These are phyloP conservation scores for Xiphophorus couchianus DNA, from an alignment of 2,113 vertebrate species.

Conservation along the genomic window DNA sequence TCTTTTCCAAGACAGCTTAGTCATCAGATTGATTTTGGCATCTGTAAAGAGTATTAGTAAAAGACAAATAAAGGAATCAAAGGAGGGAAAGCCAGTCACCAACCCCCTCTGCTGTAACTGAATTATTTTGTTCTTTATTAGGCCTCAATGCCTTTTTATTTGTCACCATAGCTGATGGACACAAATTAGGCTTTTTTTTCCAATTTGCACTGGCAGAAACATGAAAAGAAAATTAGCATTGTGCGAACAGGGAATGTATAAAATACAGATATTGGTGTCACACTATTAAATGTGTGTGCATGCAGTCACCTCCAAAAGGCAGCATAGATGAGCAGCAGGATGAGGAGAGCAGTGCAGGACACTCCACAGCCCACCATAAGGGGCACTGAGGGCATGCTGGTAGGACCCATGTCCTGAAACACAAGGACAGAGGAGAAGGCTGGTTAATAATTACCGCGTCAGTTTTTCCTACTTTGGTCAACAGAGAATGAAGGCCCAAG, in stretches of 20 bases:
- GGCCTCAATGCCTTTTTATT: constrained; percentile 50
- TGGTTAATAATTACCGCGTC: not conserved
- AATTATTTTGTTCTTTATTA: constrained; percentile 71
- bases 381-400: constrained; percentile 90
- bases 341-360: constrained; percentile 94
- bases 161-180: constrained; percentile 38
- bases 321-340: constrained; percentile 93
- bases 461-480: not conserved
- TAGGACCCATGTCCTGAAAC: constrained; percentile 89
- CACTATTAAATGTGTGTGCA: not conserved
- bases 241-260: not conserved
- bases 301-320: constrained; percentile 95
- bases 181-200: constrained; percentile 14
- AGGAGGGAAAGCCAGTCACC: constrained; percentile 33
- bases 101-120: constrained; percentile 34
- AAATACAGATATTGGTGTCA: not conserved
- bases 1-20: constrained; percentile 2
- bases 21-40: constrained; percentile 62
- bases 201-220: not conserved
- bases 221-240: constrained; percentile 3
- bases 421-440: constrained; percentile 7
- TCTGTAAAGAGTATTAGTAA: constrained; percentile 53
- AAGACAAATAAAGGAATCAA: not conserved
- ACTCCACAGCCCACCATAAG: constrained; percentile 97
- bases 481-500: not conserved